Percentiles rank a stretch among this genome's conserved stretches.
These are phyloP conservation scores for Zalophus californianus DNA, from an alignment of 2,797 vertebrate genomes.

Conservation along the genomic window DNA sequence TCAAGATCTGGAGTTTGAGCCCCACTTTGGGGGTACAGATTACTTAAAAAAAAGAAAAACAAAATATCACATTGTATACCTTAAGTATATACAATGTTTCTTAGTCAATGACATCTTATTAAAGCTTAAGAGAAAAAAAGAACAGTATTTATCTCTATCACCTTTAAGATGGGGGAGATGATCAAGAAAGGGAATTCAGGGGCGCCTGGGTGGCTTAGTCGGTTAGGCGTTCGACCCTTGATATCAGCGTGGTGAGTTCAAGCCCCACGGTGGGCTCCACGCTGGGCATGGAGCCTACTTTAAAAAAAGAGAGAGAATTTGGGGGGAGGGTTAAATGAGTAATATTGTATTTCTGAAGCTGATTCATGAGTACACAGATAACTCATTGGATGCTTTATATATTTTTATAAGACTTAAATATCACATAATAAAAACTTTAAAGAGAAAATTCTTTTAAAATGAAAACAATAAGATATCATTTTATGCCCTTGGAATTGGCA, in stretches of 20 bases:
- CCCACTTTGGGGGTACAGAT: background rate
- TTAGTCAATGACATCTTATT: background rate
- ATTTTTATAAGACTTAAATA: background rate
- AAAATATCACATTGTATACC: background rate
- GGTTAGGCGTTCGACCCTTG: background rate
- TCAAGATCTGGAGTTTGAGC: background rate
- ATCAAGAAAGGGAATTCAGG: background rate
- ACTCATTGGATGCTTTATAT: background rate
- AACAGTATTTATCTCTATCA: background rate
- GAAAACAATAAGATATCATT: background rate
- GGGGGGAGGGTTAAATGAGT: background rate
- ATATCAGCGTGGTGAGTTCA: background rate
- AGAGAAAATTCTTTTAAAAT: conserved; percentile 13
- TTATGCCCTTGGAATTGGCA: background rate
- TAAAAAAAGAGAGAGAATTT: background rate
- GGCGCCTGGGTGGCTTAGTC: background rate
- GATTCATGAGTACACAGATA: background rate
- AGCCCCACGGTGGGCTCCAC: background rate
- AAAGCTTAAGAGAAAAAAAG: background rate
- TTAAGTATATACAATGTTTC: background rate
- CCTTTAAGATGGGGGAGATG: background rate
- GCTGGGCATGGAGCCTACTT: background rate
- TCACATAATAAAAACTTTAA: background rate
- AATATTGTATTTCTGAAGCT: background rate
- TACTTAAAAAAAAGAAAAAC: background rate